Conservation (phyloP, 2,888 invertebrate species). For the Melinaea menophilus region DNA sequence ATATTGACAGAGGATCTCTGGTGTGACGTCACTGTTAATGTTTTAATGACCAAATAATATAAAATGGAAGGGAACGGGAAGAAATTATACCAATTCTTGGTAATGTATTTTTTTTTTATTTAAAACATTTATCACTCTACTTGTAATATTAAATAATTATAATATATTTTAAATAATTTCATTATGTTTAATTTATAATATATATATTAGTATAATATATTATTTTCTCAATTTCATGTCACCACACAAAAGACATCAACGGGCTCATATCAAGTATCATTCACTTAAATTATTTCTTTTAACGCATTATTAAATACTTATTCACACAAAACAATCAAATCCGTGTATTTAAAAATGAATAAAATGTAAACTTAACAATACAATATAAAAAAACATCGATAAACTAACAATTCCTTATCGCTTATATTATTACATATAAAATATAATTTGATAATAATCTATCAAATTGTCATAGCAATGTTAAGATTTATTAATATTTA, state of each 20-base stretch:
- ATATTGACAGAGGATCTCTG: no score
- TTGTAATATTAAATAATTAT: no score
- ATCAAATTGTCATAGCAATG: slow-evolving; percentile 14
- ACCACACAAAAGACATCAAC: slow-evolving; percentile 32
- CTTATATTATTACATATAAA: slow-evolving; percentile 11
- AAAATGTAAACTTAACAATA: not conserved
- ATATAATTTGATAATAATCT: slow-evolving; percentile 10
- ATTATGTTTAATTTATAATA: no score
- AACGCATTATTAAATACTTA: not conserved
- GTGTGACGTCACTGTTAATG: no score
- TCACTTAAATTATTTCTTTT: not conserved
- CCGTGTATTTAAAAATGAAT: not conserved
- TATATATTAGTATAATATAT: not conserved
- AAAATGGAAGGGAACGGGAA: no score
- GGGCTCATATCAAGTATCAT: slow-evolving; percentile 11
- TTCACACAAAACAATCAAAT: not conserved
- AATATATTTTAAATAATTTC: no score
- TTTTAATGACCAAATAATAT: no score
- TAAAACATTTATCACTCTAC: no score
- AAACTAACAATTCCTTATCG: no score
- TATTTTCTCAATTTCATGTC: not conserved
- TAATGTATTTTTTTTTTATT: no score
- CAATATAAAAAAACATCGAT: no score
- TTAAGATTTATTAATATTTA: slow-evolving; percentile 7
- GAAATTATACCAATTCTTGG: no score